Conservation (phyloP, 2,888 invertebrate species). For the Endomychus coccineus region DNA sequence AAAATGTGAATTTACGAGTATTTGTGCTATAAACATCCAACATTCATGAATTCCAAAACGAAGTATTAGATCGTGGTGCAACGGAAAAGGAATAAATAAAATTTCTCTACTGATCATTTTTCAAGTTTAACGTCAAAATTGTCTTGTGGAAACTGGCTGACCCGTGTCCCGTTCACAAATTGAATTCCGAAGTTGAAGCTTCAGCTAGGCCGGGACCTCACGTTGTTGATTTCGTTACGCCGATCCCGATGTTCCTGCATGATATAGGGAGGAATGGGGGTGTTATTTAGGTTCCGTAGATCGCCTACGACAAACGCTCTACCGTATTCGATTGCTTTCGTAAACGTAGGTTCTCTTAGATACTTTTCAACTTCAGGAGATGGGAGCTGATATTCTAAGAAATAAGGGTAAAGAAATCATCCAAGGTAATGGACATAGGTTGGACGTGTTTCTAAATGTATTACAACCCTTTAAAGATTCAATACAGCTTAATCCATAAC, state of each 20-base stretch:
- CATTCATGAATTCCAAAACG: slow-evolving; percentile 14
- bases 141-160: slow-evolving; percentile 29
- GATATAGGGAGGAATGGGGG: slow-evolving; percentile 20
- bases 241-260: slow-evolving; percentile 26
- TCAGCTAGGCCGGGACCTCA: slow-evolving; percentile 3
- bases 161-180: slow-evolving; percentile 28
- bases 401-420: too few species aligned
- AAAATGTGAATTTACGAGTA: too few species aligned
- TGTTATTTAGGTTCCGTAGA: slow-evolving; percentile 30
- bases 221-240: slow-evolving; percentile 34
- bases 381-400: too few species aligned
- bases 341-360: too few species aligned
- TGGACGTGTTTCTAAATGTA: too few species aligned
- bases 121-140: slow-evolving; percentile 28
- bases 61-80: slow-evolving; percentile 4
- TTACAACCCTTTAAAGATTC: too few species aligned
- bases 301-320: slow-evolving; percentile 28
- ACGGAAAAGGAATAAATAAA: slow-evolving; percentile 21
- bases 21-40: too few species aligned
- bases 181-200: slow-evolving; percentile 21
- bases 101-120: slow-evolving; percentile 24
- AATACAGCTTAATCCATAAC: too few species aligned
- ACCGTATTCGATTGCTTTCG: too few species aligned
- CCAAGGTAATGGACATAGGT: too few species aligned
- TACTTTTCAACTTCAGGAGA: too few species aligned